Conservation (phyloP, 1,140 invertebrate genomes). For the Pogonomyrmex barbatus region DNA sequence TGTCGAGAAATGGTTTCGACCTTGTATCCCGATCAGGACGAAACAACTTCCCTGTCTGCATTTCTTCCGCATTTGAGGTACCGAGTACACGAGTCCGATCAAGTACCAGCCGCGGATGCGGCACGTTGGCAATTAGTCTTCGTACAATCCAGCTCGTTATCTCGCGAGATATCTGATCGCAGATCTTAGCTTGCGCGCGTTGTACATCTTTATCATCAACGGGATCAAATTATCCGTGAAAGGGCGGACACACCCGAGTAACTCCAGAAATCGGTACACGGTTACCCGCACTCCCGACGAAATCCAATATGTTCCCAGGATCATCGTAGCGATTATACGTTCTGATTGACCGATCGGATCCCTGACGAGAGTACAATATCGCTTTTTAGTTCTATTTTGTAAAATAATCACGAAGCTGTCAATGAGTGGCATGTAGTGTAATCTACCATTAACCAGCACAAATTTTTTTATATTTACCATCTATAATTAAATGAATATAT, state of each 20-base stretch:
- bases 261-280: constrained; percentile 74
- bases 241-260: constrained; percentile 76
- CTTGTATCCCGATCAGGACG: constrained; percentile 2
- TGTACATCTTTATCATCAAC: constrained; percentile 82
- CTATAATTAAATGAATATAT: not conserved
- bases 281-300: constrained; percentile 55
- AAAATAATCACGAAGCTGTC: not conserved
- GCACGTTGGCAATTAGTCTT: constrained; percentile 80
- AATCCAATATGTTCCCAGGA: constrained; percentile 69
- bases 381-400: constrained; percentile 6
- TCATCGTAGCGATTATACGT: constrained; percentile 53
- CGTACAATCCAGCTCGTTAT: constrained; percentile 79
- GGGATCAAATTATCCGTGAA: constrained; percentile 82
- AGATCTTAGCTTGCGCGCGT: constrained; percentile 66
- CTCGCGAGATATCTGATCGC: constrained; percentile 78
- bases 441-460: not conserved
- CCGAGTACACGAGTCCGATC: constrained; percentile 62
- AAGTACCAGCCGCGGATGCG: constrained; percentile 60
- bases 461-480: not conserved
- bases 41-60: constrained; percentile 64
- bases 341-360: constrained; percentile 39
- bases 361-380: not conserved
- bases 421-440: not conserved
- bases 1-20: constrained; percentile 12
- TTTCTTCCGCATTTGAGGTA: constrained; percentile 69